Evolutionary conservation across 2,113 vertebrate genomes (phyloP).

Genomic region (Smithornis capensis): DNA sequence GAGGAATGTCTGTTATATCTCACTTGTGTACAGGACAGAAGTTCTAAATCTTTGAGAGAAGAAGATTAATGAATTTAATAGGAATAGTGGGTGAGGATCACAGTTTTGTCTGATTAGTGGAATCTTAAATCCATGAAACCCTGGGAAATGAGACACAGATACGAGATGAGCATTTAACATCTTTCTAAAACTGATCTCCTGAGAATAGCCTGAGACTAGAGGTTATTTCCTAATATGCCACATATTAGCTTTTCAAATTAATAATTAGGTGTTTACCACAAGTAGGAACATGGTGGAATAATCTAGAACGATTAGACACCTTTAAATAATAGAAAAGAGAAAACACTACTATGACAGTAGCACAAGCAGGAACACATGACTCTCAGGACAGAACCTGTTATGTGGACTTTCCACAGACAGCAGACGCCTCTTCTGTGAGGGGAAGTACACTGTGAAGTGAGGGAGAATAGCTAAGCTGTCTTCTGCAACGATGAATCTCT

Average conservation of each 20-base stretch:
- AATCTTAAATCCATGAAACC: not conserved
- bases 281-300: not conserved
- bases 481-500: not conserved
- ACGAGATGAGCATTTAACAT: not conserved
- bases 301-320: not conserved
- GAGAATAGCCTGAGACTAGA: not conserved
- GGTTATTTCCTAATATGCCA: not conserved
- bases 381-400: not conserved
- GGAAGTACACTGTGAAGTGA: not conserved
- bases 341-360: not conserved
- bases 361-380: not conserved
- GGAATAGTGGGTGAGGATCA: not conserved
- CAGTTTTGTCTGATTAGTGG: not conserved
- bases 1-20: not conserved
- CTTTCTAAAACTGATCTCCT: not conserved
- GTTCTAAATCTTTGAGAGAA: not conserved
- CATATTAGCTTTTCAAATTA: not conserved
- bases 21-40: not conserved
- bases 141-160: not conserved
- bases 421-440: not conserved
- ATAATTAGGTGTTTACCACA: not conserved
- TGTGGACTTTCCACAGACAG: not conserved
- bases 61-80: not conserved
- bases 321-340: not conserved
- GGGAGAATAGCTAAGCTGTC: not conserved